Conservation (phyloP, 2,888 invertebrate species). For the Philonicus albiceps region DNA sequence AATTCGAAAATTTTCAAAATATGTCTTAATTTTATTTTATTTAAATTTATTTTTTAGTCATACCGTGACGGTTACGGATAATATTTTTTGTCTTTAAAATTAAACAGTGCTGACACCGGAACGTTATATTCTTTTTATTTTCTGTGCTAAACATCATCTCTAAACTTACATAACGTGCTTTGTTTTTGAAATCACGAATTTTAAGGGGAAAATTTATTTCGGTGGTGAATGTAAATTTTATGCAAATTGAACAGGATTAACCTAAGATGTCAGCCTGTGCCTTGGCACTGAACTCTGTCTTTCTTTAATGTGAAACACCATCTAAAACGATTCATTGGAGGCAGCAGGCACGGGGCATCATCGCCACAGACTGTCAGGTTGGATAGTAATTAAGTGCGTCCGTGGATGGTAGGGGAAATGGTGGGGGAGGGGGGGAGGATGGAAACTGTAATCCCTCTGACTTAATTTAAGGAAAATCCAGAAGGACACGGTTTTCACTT, state of each 20-base stretch:
- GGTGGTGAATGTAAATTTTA: not conserved
- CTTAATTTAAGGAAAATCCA: not conserved
- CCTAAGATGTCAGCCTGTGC: not conserved
- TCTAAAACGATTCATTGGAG: not conserved
- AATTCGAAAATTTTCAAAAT: not conserved
- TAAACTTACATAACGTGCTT: conserved; percentile 8
- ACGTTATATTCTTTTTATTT: not conserved
- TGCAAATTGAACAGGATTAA: conserved; percentile 17
- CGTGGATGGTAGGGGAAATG: too few relatives aligned
- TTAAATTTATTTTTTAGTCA: not conserved
- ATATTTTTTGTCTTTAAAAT: not conserved
- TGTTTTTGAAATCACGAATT: not conserved
- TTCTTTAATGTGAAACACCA: not conserved
- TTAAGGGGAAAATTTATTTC: not conserved
- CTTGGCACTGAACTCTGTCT: not conserved
- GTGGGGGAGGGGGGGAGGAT: not conserved
- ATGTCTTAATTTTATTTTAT: not conserved
- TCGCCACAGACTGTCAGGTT: not conserved
- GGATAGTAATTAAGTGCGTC: conserved; percentile 12
- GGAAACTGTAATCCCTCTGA: not conserved
- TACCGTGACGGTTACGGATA: not conserved
- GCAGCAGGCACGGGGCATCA: not conserved
- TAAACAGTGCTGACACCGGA: not conserved
- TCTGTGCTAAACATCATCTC: not conserved
- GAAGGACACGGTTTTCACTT: not conserved